These are phyloP conservation scores for Planiliza haematocheilus DNA, from an alignment of 2,113 vertebrate genomes.

Conservation along the genomic window DNA sequence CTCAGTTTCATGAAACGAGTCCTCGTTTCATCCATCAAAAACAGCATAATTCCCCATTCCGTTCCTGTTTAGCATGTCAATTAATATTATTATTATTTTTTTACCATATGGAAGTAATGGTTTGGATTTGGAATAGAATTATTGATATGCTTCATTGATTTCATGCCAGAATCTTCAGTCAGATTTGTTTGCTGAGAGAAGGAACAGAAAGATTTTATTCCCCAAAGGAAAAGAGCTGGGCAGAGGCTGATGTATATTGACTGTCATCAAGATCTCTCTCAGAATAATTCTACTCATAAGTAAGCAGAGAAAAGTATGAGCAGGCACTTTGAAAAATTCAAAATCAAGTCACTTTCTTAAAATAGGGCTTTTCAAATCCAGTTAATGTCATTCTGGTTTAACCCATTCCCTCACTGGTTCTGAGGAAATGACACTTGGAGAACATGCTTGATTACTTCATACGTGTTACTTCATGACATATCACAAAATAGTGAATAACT, in stretches of 20 bases:
- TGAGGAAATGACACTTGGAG: background rate
- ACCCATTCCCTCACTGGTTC: background rate
- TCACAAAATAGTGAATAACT: too few relatives aligned
- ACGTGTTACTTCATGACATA: too few relatives aligned
- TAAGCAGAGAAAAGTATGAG: background rate
- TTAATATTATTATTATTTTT: constrained; percentile 23
- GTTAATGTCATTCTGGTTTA: background rate
- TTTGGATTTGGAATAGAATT: constrained; percentile 22
- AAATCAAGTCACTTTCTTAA: background rate
- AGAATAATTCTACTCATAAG: background rate
- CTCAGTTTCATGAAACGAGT: constrained; percentile 61
- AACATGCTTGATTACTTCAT: too few relatives aligned
- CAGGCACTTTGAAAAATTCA: too few relatives aligned
- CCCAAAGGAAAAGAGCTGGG: constrained; percentile 2
- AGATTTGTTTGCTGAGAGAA: background rate
- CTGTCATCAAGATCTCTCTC: constrained; percentile 2
- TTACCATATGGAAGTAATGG: constrained; percentile 30
- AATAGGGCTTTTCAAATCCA: background rate
- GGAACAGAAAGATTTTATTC: background rate
- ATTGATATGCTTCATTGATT: constrained; percentile 48
- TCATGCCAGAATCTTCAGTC: constrained; percentile 4
- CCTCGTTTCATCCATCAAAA: constrained; percentile 61
- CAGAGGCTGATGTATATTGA: background rate
- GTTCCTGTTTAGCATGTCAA: constrained; percentile 52
- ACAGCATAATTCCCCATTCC: constrained; percentile 35